A percentile compares a stretch with the other conserved stretches of the same genome.
phyloP scores from a whole-genome alignment of 2,797 vertebrate genomes.

The Sebastes oblongus region DNA sequence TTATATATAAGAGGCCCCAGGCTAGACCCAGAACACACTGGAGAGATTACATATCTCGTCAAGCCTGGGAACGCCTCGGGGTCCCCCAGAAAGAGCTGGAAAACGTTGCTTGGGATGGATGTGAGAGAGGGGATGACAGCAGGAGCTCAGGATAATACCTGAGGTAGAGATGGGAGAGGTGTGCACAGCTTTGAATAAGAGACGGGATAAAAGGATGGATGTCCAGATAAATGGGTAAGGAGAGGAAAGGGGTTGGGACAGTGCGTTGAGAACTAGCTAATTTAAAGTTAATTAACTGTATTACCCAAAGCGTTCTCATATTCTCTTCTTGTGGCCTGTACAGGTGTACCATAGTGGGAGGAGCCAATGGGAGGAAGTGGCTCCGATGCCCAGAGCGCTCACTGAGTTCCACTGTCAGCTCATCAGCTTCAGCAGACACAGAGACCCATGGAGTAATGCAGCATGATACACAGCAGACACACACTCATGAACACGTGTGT shows the following conservation, averaged over 20 bases:
- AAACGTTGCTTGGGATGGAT: background rate
- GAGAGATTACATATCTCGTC: no score
- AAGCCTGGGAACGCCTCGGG: no score
- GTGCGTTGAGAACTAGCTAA: background rate
- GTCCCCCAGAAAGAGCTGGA: no score
- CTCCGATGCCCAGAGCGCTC: conserved; percentile 93
- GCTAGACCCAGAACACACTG: no score
- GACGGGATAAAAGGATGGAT: background rate
- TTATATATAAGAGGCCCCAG: no score
- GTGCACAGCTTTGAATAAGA: background rate
- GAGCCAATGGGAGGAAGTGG: conserved; percentile 95
- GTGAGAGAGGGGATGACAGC: background rate
- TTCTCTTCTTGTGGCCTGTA: background rate
- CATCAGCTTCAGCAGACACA: conserved; percentile 92
- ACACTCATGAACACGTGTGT: background rate
- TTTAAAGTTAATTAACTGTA: background rate
- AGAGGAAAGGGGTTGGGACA: background rate
- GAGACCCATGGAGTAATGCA: conserved; percentile 89
- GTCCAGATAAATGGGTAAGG: background rate
- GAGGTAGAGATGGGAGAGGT: background rate
- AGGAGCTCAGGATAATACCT: background rate
- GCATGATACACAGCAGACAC: background rate
- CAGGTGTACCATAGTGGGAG: conserved; percentile 93
- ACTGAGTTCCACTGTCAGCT: conserved; percentile 97
- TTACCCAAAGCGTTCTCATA: background rate